Base-by-base conservation (phyloP, 2,888 invertebrate species). In the Stenichneumon culpator region DNA sequence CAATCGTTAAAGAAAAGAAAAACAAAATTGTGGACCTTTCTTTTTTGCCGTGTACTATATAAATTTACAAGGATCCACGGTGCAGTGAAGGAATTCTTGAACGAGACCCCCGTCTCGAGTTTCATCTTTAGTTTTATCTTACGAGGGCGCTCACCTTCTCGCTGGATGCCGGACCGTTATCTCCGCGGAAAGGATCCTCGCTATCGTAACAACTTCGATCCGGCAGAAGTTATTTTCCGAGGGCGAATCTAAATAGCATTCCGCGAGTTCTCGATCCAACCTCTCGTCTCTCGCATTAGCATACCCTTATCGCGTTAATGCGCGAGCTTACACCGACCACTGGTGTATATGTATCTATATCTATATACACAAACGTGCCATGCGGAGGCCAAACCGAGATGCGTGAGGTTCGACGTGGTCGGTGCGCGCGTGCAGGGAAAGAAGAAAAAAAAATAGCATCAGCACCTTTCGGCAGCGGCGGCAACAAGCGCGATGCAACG, bases 221-320 rank as follows among this genome's bases (percentile, higher is more conserved):
- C 39, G 19, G 22, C 39, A 3, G 22, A 54, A 19, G 63, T 67
- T 39, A 67, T 19, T 19, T 11, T 39, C 19, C 67, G 67, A 39
- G 16, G 19, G 67, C 67, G 39, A 39, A 65, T 65, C 65, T 36
- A 32, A 75, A 65, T 52, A 22, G 65, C 65, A 75, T 75, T 75
- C 75, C 74, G 44, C 44, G 47, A 54, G 44, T n/a, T 50, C 22
- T 50, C 47, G n/a, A 4, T n/a, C 19, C 6, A 14, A 65, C 19
- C 9, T 25, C 44, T 57, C 39, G 19, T 22, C 52, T 2, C 25
- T 4, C 25, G 32, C n/a, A n/a, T n/a, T 50, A n/a, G 54, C 22
- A 39, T 69, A 73, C 25, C 72, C 50, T 79, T 84, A 84, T 80
- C 72, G 77, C 60, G 7, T 73, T 47, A 68, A 78, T 63, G 72